These are phyloP conservation scores for Oscheius sp. DNA, from an alignment of 2,888 invertebrate genomes.

Conservation along the genomic window DNA sequence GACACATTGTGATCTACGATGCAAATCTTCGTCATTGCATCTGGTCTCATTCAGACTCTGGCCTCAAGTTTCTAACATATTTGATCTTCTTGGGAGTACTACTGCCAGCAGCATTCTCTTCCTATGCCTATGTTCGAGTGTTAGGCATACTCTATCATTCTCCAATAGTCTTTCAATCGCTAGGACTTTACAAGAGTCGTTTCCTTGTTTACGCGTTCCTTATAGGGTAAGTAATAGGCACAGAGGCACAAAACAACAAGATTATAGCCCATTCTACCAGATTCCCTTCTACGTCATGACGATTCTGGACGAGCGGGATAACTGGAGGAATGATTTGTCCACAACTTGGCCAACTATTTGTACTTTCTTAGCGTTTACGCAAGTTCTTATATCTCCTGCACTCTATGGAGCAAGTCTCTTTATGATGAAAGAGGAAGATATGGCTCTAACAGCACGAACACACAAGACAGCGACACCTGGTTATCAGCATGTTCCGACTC, in stretches of 20 bases:
- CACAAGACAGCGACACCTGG: constrained; percentile 46
- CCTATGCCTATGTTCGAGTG: constrained; percentile 68
- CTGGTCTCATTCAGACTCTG: constrained; percentile 65
- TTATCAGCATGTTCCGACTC: constrained; percentile 50
- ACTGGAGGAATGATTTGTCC: constrained; percentile 43
- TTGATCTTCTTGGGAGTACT: constrained; percentile 68
- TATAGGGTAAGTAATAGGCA: constrained; percentile 45
- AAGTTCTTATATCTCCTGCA: constrained; percentile 58
- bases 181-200: constrained; percentile 68
- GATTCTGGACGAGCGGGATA: constrained; percentile 47
- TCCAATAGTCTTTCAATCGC: constrained; percentile 69
- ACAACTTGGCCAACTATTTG: constrained; percentile 56
- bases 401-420: constrained; percentile 67
- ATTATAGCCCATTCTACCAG: constrained; percentile 63
- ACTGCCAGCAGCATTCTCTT: constrained; percentile 62
- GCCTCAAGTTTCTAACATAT: constrained; percentile 69
- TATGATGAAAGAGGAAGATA: constrained; percentile 70
- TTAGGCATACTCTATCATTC: constrained; percentile 69
- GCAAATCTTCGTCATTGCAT: constrained; percentile 57
- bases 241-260: neutral
- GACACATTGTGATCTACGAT: constrained; percentile 66
- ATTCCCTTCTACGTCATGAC: constrained; percentile 66
- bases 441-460: constrained; percentile 67
- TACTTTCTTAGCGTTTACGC: constrained; percentile 60
- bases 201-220: constrained; percentile 69